Conservation (phyloP, 1,140 invertebrate genomes). For the Phortica variegata region DNA sequence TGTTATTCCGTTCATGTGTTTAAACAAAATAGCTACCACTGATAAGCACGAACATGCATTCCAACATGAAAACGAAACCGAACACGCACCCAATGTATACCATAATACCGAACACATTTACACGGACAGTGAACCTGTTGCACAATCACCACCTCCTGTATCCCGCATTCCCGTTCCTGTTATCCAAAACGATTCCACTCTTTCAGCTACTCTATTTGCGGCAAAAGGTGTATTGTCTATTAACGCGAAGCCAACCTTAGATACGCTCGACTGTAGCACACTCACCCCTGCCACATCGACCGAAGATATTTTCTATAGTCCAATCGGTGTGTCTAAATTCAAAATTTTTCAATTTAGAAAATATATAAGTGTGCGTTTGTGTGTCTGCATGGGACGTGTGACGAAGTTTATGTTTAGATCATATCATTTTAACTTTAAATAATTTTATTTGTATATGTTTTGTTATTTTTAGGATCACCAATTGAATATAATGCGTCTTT, state of each 20-base stretch:
- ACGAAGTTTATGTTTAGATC: too few species aligned
- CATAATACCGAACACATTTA: conserved; percentile 7
- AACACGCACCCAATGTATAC: conserved; percentile 3
- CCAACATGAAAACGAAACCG: conserved; percentile 1
- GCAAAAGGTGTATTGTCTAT: neutral
- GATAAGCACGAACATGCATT: conserved; percentile 6
- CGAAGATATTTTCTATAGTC: conserved; percentile 52
- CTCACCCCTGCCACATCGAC: conserved; percentile 48
- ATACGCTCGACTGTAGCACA: conserved; percentile 21
- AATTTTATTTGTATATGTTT: too few species aligned
- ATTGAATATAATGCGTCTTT: conserved; percentile 28
- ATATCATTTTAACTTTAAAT: too few species aligned
- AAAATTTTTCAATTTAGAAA: too few species aligned
- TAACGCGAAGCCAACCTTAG: conserved; percentile 13
- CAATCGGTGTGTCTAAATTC: conserved; percentile 45
- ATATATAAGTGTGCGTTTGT: too few species aligned
- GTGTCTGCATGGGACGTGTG: too few species aligned
- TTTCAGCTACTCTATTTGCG: neutral
- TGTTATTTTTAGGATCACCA: conserved; percentile 36
- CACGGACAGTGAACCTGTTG: conserved; percentile 11
- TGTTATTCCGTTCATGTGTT: conserved; percentile 53
- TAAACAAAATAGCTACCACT: conserved; percentile 39
- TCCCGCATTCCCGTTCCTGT: too few species aligned
- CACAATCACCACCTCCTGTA: conserved; percentile 9
- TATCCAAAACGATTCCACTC: too few species aligned